These are phyloP conservation scores for Scaptomyza caliginosa DNA, from an alignment of 2,888 invertebrate genomes.

Conservation along the genomic window DNA sequence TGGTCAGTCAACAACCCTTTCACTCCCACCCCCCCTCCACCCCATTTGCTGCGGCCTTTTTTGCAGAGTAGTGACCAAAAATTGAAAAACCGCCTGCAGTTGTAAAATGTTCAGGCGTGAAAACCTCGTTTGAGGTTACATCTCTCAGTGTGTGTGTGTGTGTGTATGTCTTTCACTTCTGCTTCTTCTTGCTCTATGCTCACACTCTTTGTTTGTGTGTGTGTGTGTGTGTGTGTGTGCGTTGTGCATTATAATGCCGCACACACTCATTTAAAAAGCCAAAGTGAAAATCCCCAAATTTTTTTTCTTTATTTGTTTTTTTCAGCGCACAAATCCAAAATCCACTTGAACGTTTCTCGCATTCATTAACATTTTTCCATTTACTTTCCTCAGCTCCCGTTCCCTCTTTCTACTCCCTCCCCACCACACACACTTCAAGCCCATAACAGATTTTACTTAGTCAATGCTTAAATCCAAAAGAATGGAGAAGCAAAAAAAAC, in stretches of 20 bases:
- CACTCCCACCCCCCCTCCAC: neutral
- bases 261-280: constrained; percentile 71
- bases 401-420: neutral
- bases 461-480: neutral
- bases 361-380: constrained; percentile 78
- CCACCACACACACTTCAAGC: neutral
- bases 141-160: constrained; percentile 4
- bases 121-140: constrained; percentile 76
- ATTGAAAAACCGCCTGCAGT: constrained; percentile 80
- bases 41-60: constrained; percentile 23
- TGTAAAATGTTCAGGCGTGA: constrained; percentile 80
- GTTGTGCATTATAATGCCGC: constrained; percentile 47
- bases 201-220: neutral
- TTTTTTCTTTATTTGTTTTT: neutral
- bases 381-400: constrained; percentile 28
- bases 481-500: constrained; percentile 1
- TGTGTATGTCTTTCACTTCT: neutral
- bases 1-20: constrained; percentile 24
- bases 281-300: constrained; percentile 62
- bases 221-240: constrained; percentile 12
- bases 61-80: constrained; percentile 65
- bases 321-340: constrained; percentile 45
- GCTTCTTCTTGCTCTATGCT: neutral
- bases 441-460: constrained; percentile 1
- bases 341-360: constrained; percentile 60